Base-by-base conservation (phyloP, 2,113 vertebrate species). In the Hippocampus mohnikei region DNA sequence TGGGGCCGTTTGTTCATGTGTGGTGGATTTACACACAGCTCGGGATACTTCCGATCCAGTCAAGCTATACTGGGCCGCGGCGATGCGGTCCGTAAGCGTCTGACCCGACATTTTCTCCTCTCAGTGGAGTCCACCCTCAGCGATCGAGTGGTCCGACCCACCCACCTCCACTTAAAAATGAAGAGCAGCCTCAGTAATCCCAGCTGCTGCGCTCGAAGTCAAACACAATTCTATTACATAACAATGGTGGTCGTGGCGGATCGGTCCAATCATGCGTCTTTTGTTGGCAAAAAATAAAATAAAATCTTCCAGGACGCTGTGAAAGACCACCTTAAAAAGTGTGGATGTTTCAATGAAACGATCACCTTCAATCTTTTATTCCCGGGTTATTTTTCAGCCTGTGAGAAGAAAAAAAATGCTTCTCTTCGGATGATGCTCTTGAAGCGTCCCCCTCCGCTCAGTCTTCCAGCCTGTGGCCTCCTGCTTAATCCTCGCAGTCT, bases 21-120 rank as follows among this genome's bases (percentile, higher is more conserved):
- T 99, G 91, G 96, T 98, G 79, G 97, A 92, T 88, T 99, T 99
- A 91, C 97, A 99, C 84, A 98, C 96, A 3, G 95, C 96, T 69
- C 96, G 94, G 73, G 94, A 92, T 68, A 99, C 96, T 77, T 98
- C 96, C 3, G 97, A 98, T 71, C 97, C 97, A 33, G 96, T 98
- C 88, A 99, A 94, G 85, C 91, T 96, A 94, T 98, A 98, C 93
- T 98, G 97, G 79, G 97, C 97, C 82, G 97, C 97, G 83, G 97
- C 97, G 91, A 99, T 99, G 90, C 97, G 95, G 92, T 99, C 97
- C 72, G 97, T 99, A 86, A 99, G 92, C 83, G 97, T 99, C 89
- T 99, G 97, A 72, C 97, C 97, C 93, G 97, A 99, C 97, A 99
- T 99, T 93, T 97, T 96, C 50, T 68, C 21, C 93, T 87, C 75